A percentile compares a stretch with the other conserved stretches of the same genome.
phyloP scores from a whole-genome alignment of 2,797 vertebrate genomes.

The Spinus pinus region DNA sequence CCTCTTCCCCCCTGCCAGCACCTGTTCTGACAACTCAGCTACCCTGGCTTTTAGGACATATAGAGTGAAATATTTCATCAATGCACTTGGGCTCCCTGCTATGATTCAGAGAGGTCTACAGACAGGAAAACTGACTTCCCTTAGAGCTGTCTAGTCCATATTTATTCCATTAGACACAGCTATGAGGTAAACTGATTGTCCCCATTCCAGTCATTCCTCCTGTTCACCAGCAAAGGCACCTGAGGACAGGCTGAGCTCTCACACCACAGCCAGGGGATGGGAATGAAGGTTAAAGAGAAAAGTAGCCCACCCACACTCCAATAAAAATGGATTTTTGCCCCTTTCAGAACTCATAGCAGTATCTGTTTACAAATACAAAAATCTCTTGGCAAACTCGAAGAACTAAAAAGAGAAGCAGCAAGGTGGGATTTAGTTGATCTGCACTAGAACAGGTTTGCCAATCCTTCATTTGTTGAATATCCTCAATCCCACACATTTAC shows the following conservation, averaged over 20 bases:
- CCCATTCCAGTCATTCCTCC: background rate
- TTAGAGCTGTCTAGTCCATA: background rate
- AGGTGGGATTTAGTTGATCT: background rate
- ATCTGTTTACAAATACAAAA: background rate
- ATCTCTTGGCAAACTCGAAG: background rate
- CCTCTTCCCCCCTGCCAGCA: background rate
- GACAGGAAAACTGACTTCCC: background rate
- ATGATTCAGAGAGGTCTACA: background rate
- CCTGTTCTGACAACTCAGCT: background rate
- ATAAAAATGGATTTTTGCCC: background rate
- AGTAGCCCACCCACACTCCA: background rate
- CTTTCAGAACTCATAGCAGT: background rate
- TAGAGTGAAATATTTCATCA: background rate
- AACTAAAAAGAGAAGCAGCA: background rate
- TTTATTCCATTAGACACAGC: background rate
- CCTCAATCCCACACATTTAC: background rate
- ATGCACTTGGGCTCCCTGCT: background rate
- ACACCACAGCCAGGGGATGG: background rate
- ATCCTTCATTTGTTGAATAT: background rate
- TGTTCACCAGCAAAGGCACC: background rate
- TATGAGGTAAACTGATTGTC: background rate
- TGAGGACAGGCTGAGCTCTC: background rate
- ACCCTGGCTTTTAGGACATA: background rate
- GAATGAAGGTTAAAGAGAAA: background rate
- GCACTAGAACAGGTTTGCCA: background rate